Percentiles rank a stretch among this genome's conserved stretches.
These are phyloP conservation scores for Oostethus manadensis DNA, from an alignment of 2,113 vertebrate species.

Conservation along the genomic window DNA sequence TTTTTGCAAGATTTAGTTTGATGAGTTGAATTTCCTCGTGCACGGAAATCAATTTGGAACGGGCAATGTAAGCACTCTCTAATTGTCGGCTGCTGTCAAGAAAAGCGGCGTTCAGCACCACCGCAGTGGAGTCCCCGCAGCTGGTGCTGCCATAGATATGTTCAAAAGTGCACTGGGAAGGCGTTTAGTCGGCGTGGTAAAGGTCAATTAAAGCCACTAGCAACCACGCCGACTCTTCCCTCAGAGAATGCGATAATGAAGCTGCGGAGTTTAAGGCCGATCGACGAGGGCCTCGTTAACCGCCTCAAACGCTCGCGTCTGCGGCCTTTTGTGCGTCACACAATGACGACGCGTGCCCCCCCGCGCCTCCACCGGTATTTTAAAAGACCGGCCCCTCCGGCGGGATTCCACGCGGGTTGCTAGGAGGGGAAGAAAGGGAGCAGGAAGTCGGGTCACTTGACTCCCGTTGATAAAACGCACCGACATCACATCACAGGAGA, in stretches of 20 bases:
- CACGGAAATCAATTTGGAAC: too few species aligned
- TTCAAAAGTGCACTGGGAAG: slow-evolving; percentile 44
- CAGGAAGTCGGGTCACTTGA: slow-evolving; percentile 33
- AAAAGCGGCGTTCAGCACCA: too few species aligned
- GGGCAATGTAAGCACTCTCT: too few species aligned
- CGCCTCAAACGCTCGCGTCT: slow-evolving; percentile 3
- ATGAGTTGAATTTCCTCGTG: too few species aligned
- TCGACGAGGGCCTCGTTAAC: slow-evolving; percentile 69
- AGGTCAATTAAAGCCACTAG: slow-evolving; percentile 70
- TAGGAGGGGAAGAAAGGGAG: not conserved
- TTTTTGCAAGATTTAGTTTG: too few species aligned
- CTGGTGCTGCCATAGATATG: slow-evolving; percentile 57
- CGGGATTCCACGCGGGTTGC: slow-evolving; percentile 27
- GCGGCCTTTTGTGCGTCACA: slow-evolving; percentile 57
- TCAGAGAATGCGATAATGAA: slow-evolving; percentile 76
- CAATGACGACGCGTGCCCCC: slow-evolving; percentile 57
- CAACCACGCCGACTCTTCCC: slow-evolving; percentile 69
- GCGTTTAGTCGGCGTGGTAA: slow-evolving; percentile 23
- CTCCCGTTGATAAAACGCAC: not conserved
- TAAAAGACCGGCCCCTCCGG: not conserved
- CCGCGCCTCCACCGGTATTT: slow-evolving; percentile 7
- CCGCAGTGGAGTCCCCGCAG: slow-evolving; percentile 1
- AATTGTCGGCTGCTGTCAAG: too few species aligned
- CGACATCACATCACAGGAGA: slow-evolving; percentile 11
- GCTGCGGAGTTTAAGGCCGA: slow-evolving; percentile 51